phyloP scores from a whole-genome alignment of 2,888 invertebrate genomes.

The Lutraria lutraria region DNA sequence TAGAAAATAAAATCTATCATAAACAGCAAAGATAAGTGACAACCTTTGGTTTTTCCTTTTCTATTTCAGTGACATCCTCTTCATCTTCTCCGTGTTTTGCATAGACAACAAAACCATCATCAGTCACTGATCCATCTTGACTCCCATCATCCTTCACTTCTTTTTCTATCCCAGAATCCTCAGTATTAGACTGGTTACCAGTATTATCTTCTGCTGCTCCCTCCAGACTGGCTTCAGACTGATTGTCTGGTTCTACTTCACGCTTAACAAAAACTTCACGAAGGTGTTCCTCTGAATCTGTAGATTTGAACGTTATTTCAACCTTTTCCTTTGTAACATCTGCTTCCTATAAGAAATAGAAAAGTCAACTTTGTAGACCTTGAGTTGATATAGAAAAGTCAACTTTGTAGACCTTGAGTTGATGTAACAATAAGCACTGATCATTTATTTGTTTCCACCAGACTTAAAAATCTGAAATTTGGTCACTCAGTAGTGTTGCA shows the following conservation, averaged over 20 bases:
- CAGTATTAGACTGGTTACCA: conserved; percentile 31
- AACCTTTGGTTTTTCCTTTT: conserved; percentile 41
- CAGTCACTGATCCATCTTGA: conserved; percentile 43
- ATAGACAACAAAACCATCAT: conserved; percentile 66
- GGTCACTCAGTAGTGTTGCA: no score
- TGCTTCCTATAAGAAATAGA: conserved; percentile 35
- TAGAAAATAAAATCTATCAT: no score
- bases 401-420: background rate
- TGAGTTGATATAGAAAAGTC: background rate
- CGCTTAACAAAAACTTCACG: conserved; percentile 61
- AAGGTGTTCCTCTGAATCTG: conserved; percentile 58
- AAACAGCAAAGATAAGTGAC: background rate
- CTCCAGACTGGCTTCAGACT: conserved; percentile 44
- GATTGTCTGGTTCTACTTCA: conserved; percentile 44
- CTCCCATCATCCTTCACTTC: conserved; percentile 46
- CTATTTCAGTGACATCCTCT: conserved; percentile 50
- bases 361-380: background rate
- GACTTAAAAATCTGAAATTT: no score
- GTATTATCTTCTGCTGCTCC: conserved; percentile 33
- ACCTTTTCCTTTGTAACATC: conserved; percentile 38
- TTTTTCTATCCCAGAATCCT: conserved; percentile 42
- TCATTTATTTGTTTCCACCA: no score
- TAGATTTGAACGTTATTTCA: conserved; percentile 56
- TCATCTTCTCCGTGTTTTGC: conserved; percentile 58
- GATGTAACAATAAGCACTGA: no score